Evolutionary conservation across 1,140 invertebrate species (phyloP), one percentile per base, ranked within the genome.

Genomic region (Acyrthosiphon pisum): DNA sequence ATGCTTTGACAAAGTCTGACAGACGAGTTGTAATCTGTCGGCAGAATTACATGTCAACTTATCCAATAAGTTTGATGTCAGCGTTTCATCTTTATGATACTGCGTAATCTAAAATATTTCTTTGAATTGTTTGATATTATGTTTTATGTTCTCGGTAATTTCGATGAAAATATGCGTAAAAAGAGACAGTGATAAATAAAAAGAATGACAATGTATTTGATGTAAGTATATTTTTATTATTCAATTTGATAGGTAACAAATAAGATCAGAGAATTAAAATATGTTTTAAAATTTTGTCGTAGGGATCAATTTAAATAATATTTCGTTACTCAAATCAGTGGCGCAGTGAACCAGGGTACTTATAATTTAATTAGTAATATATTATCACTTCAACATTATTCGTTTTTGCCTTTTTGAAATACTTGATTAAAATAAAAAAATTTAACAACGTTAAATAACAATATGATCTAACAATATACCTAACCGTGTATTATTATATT

Each of bases 61-160:
- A 48, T 87, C 86, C 46, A 87, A 87, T 87, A 35, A 48, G 44
- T 87, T 87, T n/a, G 30, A 30, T 87, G 84, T 87, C 86, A 48
- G 86, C 18, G 30, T 30, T 87, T 87, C 86, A 46, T 48, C 26
- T 87, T 87, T 46, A 46, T 46, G 46, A 2, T 18, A n/a, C 30
- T n/a, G 44, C 14, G 30, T 35, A 87, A 87, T 48, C 26, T 6
- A 20, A 50, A 48, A 87, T 48, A 87, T 46, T 87, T 87, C 44
- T 87, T 87, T 30, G 86, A 87, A 87, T 87, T 48, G 44, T 87
- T 48, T 35, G 2, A 48, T 48, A 41, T 84, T 48, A 41, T 84
- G 22, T 84, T 41, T 84, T 84, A 84, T 84, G 23, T 84, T 76
- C 14, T 76, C 30, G 0, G 41, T 84, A 84, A 84, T 76, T 76